Conservation (phyloP, 2,113 vertebrate species). For the Paraplagusia blochii region DNA sequence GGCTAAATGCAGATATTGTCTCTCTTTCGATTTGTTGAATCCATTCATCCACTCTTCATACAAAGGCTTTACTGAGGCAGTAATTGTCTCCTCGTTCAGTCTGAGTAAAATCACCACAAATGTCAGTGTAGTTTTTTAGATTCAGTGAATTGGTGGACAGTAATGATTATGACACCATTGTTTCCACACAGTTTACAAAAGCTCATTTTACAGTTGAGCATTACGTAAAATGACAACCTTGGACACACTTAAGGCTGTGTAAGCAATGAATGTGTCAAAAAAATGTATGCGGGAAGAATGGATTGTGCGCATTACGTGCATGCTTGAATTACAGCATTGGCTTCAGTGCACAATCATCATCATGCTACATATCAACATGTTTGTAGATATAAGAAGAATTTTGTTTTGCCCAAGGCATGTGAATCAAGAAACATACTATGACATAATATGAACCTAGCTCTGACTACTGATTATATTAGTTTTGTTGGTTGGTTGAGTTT, state of each 20-base stretch:
- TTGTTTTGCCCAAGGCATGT: conserved; percentile 28
- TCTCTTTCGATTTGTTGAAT: conserved; percentile 15
- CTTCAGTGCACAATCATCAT: neutral
- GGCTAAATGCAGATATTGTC: conserved; percentile 17
- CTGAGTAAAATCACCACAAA: neutral
- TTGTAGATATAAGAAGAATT: conserved; percentile 32
- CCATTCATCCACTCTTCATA: conserved; percentile 10
- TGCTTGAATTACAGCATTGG: conserved; percentile 15
- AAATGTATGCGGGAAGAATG: conserved; percentile 6
- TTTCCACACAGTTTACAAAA: conserved; percentile 2
- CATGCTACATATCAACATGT: conserved; percentile 27
- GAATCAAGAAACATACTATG: neutral
- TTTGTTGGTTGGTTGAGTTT: too few species aligned
- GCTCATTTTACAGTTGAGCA: conserved; percentile 4
- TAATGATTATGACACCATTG: conserved; percentile 1
- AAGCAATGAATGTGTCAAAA: conserved; percentile 1
- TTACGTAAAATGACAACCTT: conserved; percentile 5
- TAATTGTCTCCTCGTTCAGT: neutral
- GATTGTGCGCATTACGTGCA: conserved; percentile 1
- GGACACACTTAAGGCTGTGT: neutral
- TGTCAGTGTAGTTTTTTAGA: neutral
- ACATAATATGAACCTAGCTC: too few species aligned
- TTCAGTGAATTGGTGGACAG: conserved; percentile 1
- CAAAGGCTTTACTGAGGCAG: neutral
- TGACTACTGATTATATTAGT: too few species aligned